A percentile compares a stretch with the other conserved stretches of the same genome.
Evolutionary conservation across 1,140 invertebrate species (phyloP).

Genomic region (Amphibalanus amphitrite): DNA sequence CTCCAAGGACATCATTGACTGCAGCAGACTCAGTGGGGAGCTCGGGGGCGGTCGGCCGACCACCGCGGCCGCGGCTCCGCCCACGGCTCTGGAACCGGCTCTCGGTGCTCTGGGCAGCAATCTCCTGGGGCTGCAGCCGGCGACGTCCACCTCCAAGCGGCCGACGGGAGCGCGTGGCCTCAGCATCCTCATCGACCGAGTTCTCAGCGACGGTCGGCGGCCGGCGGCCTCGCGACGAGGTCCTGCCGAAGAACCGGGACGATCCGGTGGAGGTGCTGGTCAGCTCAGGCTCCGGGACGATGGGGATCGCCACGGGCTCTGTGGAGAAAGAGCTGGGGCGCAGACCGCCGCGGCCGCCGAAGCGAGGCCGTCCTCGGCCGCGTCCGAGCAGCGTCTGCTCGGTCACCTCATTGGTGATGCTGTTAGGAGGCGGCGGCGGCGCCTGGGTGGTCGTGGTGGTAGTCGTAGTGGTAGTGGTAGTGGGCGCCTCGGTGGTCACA

Average conservation of each 20-base stretch:
- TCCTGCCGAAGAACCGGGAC: no score
- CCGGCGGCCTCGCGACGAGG: no score
- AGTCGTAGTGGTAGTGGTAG: not conserved
- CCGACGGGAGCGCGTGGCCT: no score
- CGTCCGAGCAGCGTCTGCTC: not conserved
- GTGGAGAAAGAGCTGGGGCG: not conserved
- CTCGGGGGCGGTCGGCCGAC: no score
- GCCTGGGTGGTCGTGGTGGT: not conserved
- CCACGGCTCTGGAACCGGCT: no score
- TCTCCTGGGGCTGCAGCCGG: not conserved
- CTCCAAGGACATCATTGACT: no score
- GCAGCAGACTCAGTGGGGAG: no score
- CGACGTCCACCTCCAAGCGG: not conserved
- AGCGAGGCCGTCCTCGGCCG: no score
- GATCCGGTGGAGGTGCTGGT: no score
- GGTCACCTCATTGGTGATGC: not conserved
- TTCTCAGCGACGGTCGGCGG: not conserved
- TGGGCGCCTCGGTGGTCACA: not conserved
- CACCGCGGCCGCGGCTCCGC: no score
- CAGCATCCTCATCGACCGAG: not conserved
- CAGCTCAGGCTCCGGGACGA: no score
- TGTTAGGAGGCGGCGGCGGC: no score
- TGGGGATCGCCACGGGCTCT: not conserved
- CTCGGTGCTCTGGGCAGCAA: not conserved
- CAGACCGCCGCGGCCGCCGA: not conserved